Evolutionary conservation across 2,888 invertebrate species (phyloP), one percentile per base, ranked within the genome.

Genomic region (Scaptomyza reducta): DNA sequence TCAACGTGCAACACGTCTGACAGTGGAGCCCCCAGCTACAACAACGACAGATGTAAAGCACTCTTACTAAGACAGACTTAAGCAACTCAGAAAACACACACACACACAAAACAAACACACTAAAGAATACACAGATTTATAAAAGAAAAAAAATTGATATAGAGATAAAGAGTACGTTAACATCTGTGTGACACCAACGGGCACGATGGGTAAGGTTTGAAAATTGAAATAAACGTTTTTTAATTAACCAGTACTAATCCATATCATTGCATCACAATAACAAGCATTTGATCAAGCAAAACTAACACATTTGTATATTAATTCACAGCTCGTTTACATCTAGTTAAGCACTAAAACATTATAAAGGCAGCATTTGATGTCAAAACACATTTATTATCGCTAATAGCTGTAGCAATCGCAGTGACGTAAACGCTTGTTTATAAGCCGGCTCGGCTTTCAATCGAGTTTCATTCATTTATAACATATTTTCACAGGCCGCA

Each of bases 401-500:
- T 3, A 31, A 42, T 49, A 44, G 11, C 33, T 35, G 22, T 29
- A 1, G 7, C 29, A 42, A 22, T 14, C 16, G 40, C 22, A 35
- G n/a, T 51, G 27, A 25, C 42, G 33, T 16, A 22, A 60, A 47
- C 42, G 29, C 10, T 22, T 66, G 10, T 54, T 68, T 55, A 25
- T 46, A 41, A 29, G 56, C 46, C 29, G 45, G 14, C n/a, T 35
- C 9, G 35, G n/a, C n/a, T 38, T 33, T 35, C 9, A 22, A 29
- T 33, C 11, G 33, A 45, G 53, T 54, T 54, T 57, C 58, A 54
- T 69, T 69, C 45, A 63, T 47, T 62, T 49, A n/a, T 47, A 77
- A 67, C 66, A 61, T 82, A 66, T 80, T 77, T 68, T 40, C 40
- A 65, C 56, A 65, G 57, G 6, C 60, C 79, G 63, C 76, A 83